Conservation (phyloP, 2,888 invertebrate species). For the Drosophila fulvimacula region DNA sequence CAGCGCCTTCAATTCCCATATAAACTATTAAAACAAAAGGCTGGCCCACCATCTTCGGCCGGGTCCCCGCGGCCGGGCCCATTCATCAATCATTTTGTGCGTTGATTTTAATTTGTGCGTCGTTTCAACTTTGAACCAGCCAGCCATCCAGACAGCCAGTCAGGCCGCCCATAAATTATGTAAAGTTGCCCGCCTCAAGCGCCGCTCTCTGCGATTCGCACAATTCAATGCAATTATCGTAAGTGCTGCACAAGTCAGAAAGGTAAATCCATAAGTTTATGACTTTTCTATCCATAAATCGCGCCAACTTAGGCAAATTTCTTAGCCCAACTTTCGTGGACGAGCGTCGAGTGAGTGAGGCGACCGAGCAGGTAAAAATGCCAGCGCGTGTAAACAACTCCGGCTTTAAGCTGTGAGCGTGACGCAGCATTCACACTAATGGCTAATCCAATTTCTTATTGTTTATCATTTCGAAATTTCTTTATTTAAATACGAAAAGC, state of each 20-base stretch:
- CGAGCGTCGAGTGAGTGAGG: too few species aligned
- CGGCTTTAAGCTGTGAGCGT: background rate
- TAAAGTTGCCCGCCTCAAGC: conserved; percentile 59
- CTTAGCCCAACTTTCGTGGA: conserved; percentile 40
- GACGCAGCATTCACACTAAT: conserved; percentile 10
- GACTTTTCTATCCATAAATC: conserved; percentile 74
- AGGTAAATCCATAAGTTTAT: conserved; percentile 78
- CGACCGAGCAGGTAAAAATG: conserved; percentile 14
- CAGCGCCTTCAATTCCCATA: conserved; percentile 39
- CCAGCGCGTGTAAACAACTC: conserved; percentile 55
- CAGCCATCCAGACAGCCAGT: background rate
- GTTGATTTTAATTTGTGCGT: conserved; percentile 78
- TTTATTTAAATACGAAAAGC: conserved; percentile 3
- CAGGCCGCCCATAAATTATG: conserved; percentile 71
- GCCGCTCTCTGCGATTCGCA: conserved; percentile 41
- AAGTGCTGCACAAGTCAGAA: conserved; percentile 74
- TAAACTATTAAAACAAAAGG: conserved; percentile 55
- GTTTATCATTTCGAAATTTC: conserved; percentile 8
- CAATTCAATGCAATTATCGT: conserved; percentile 76
- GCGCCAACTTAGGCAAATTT: conserved; percentile 66
- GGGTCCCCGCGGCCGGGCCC: conserved; percentile 27
- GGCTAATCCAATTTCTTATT: conserved; percentile 14
- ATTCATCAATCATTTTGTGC: conserved; percentile 78
- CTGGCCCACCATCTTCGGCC: conserved; percentile 12
- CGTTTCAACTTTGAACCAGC: conserved; percentile 72